These are phyloP conservation scores for Tylochromis polylepis DNA, from an alignment of 2,113 vertebrate species.

Conservation along the genomic window DNA sequence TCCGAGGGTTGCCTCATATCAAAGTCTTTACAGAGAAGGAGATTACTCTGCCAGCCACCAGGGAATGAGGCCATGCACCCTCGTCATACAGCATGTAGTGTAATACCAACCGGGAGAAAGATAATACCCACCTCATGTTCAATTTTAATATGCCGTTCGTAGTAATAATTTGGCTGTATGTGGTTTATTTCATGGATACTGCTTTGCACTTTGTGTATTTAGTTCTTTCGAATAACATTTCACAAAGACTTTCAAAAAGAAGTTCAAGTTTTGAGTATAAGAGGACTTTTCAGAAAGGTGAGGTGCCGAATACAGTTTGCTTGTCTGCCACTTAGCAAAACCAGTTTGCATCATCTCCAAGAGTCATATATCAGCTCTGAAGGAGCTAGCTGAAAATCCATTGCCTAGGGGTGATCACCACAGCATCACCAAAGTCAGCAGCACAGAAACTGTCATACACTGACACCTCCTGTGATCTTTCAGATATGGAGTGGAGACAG, in stretches of 20 bases:
- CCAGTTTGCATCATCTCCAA: constrained; percentile 42
- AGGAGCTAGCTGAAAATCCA: constrained; percentile 25
- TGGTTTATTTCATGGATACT: not conserved
- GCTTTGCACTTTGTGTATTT: not conserved
- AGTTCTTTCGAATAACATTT: not conserved
- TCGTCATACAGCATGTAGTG: not conserved
- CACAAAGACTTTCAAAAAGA: not conserved
- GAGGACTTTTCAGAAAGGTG: not conserved
- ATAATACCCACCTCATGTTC: constrained; percentile 33
- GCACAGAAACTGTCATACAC: constrained; percentile 17
- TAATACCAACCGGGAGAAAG: not conserved
- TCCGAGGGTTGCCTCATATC: not conserved
- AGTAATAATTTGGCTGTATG: not conserved
- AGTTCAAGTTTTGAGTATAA: not conserved
- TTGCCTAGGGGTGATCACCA: constrained; percentile 36
- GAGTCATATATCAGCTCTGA: constrained; percentile 6
- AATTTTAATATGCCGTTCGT: constrained; percentile 15
- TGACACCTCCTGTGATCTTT: constrained; percentile 50
- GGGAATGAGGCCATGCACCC: not conserved
- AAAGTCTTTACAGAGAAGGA: not conserved
- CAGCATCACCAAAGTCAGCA: constrained; percentile 33
- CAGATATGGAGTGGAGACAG: constrained; percentile 12
- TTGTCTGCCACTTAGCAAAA: constrained; percentile 23
- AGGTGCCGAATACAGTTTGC: not conserved
- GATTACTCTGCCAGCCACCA: constrained; percentile 7